Evolutionary conservation across 2,888 invertebrate species (phyloP), one percentile per base, ranked within the genome.

Genomic region (Marasmarcha lunaedactyla): DNA sequence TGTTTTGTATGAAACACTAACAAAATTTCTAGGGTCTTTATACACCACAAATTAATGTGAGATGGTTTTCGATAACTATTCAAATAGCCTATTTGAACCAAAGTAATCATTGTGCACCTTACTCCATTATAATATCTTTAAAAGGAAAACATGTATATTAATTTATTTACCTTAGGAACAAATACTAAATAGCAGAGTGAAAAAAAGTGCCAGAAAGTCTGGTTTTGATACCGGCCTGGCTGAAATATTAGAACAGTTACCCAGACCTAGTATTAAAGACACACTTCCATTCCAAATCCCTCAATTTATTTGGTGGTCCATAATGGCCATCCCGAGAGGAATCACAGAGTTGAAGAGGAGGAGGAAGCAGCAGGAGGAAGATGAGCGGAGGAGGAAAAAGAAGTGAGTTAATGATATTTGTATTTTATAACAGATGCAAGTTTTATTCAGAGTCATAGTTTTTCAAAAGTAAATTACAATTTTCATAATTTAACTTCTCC

Each of bases 281-380:
- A 94, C 94, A 1, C 71, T 95, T 52, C 95, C 95, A 0, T 89
- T 93, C 60, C 95, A 95, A 85, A 88, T 94, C 57, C 91, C 92
- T 0, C 67, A 88, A 48, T 85, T 88, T 48, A 71, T 89, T 20
- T 90, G 90, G 87, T 81, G 86, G 63, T 63, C 85, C 10, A 71
- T 89, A 10, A 74, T 84, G 1, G 85, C 86, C 12, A 63, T 90
- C 41, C 92, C 91, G 0, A 63, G 59, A 2, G 59, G 56, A 0
- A 55, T 81, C 1, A 49, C 61, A 33, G 73, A 73, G 38, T 46
- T 70, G 2, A 68, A 62, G 39, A 63, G 55, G 41, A 51, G 51
- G 36, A 52, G 59, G 46, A 88, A 67, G 69, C 63, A 87, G 74
- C 62, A 74, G 76, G 63, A 73, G 63, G 63, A 85, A 83, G 65